Percentiles rank a stretch among this genome's conserved stretches.
Conservation (phyloP, 2,888 invertebrate genomes). For the Andrena chrysosceles region DNA sequence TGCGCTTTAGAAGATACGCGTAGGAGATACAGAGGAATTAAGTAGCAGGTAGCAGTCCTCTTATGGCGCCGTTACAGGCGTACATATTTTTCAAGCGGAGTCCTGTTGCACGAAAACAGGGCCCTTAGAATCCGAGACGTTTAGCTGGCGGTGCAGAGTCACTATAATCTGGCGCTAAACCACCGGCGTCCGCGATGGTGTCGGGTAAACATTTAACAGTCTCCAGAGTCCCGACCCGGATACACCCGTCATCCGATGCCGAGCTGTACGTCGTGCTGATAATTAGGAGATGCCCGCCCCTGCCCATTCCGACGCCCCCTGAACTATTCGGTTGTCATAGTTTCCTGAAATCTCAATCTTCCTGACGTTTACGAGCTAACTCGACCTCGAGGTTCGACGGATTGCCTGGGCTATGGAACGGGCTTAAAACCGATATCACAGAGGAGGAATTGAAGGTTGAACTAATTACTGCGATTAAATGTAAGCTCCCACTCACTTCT, state of each 20-base stretch:
- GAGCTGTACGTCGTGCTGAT: conserved; percentile 69
- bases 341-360: conserved; percentile 46
- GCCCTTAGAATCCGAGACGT: conserved; percentile 51
- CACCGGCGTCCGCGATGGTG: conserved; percentile 58
- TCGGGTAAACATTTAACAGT: conserved; percentile 72
- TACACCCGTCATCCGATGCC: conserved; percentile 76
- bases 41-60: not conserved
- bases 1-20: not conserved
- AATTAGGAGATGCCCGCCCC: conserved; percentile 77
- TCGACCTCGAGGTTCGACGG: conserved; percentile 10
- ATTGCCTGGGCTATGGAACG: not conserved
- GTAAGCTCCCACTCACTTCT: no score
- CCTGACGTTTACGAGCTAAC: conserved; percentile 49
- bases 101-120: conserved; percentile 68
- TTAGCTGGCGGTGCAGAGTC: conserved; percentile 30
- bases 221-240: conserved; percentile 75
- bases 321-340: conserved; percentile 72
- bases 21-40: not conserved
- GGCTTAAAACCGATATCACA: not conserved
- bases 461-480: not conserved
- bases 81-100: conserved; percentile 11
- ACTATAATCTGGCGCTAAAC: conserved; percentile 67
- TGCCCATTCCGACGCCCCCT: conserved; percentile 50
- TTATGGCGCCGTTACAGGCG: conserved; percentile 21
- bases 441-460: not conserved